Evolutionary conservation across 37 sponge, comb jelly and placozoan genomes (phyloP).

Genomic region (Hexactinellida sp.): DNA sequence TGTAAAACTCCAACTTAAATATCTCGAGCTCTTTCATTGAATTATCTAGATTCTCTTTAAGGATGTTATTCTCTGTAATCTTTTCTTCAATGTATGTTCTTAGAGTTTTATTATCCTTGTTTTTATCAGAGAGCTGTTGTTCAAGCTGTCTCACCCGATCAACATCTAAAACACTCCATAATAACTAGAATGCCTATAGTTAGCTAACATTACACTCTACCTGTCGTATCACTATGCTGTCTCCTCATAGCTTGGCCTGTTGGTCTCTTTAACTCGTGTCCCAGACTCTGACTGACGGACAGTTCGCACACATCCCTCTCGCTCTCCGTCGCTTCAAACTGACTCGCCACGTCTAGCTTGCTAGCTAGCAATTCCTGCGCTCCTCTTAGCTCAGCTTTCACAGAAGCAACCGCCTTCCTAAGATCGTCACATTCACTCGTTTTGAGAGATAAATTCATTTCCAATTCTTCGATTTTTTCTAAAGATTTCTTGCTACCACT

Average conservation of each 20-base stretch:
- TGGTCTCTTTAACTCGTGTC: not conserved
- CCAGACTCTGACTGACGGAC: not conserved
- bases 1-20: too few species aligned
- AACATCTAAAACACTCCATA: not conserved
- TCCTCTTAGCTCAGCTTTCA: not conserved
- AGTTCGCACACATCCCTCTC: not conserved
- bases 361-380: not conserved
- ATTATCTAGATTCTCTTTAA: not conserved
- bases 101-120: not conserved
- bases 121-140: not conserved
- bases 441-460: not conserved
- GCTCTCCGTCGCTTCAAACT: not conserved
- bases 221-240: too few species aligned
- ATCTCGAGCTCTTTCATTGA: not conserved
- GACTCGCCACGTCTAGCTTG: not conserved
- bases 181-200: not conserved
- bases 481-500: not conserved
- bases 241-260: too few species aligned
- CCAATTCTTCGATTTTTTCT: not conserved
- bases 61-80: not conserved
- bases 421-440: slow-evolving; percentile 1
- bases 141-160: not conserved
- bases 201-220: too few species aligned
- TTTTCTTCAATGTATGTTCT: not conserved
- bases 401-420: not conserved